Base-by-base conservation (phyloP, 1,140 invertebrate species). In the Heliconius nattereri region DNA sequence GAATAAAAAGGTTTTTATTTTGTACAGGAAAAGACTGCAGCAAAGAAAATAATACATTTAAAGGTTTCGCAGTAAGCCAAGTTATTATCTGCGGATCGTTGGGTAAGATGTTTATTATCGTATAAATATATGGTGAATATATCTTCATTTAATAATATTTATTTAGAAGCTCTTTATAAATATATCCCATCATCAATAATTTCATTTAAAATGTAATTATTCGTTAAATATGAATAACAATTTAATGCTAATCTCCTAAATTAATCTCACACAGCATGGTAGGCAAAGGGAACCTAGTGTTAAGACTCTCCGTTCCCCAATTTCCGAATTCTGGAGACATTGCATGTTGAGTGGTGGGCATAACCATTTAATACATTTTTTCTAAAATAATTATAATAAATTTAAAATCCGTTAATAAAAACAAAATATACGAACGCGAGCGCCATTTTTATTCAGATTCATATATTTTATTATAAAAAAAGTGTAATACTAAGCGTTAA, bases 51-150 rank as follows among this genome's bases (percentile, higher is more conserved):
- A 45, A 16, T 87, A 86, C 84, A 87, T 83, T 89, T 87, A 79
- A 76, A 85, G 75, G 81, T 83, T 86, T 86, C 83, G 86, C 83
- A 87, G 85, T 91, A 89, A 91, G 85, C 87, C 86, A 86, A 84
- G 85, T 87, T 85, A 81, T 23, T 45, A 70, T 45, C 40, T 37
- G 57, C 52, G 45, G 79, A 82, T 35, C 85, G 84, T 85, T 86
- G 81, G 78, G 81, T 86, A 83, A 86, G 82, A 73, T 78, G 76
- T 73, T 75, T 75, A 79, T 49, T 75, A 73, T 20, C 9, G 49
- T 60, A 45, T 60, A 32, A 66, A 57, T 11, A 54, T 78, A n/a
- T 60, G 49, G 5, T 52, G 19, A 52, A 2, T 52, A 20, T 52
- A 52, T 0, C 19, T 23, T 57, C 7, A 3, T 57, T 23, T 57